These are phyloP conservation scores for Scaptomyza tumidula DNA, from an alignment of 2,888 invertebrate genomes.

Conservation along the genomic window DNA sequence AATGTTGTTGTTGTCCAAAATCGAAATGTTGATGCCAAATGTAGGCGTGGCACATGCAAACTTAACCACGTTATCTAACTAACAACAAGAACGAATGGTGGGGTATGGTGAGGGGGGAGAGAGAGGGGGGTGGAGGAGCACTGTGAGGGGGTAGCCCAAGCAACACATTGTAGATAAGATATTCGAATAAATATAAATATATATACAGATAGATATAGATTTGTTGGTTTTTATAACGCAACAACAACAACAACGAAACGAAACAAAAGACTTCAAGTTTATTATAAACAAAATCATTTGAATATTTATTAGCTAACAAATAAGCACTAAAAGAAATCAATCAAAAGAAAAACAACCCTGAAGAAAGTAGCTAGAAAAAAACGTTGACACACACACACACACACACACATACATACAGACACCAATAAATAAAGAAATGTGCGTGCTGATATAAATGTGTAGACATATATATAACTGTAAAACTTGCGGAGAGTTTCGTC, in stretches of 20 bases:
- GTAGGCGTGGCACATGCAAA: conserved; percentile 36
- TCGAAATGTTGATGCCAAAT: conserved; percentile 19
- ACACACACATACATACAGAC: background rate
- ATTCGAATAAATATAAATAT: conserved; percentile 18
- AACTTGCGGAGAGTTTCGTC: conserved; percentile 15
- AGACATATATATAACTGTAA: conserved; percentile 30
- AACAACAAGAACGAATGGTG: conserved; percentile 7
- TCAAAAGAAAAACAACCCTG: conserved; percentile 62
- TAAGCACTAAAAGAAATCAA: conserved; percentile 57
- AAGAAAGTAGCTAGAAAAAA: background rate
- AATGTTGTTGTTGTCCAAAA: conserved; percentile 11
- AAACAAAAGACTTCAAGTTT: conserved; percentile 49
- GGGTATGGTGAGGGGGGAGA: too few relatives aligned
- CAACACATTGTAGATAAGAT: conserved; percentile 36
- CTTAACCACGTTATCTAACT: conserved; percentile 44
- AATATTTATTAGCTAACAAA: conserved; percentile 59
- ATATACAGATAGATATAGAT: background rate
- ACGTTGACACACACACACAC: background rate
- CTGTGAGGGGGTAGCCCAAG: background rate
- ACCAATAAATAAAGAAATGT: background rate
- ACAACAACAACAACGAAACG: background rate
- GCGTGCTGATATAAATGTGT: background rate
- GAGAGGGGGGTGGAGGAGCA: background rate
- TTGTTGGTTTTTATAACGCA: conserved; percentile 24
- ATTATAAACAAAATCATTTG: conserved; percentile 76